Evolutionary conservation across 2,113 vertebrate genomes (phyloP), one percentile per base, ranked within the genome.

Genomic region (Catharus minimus): DNA sequence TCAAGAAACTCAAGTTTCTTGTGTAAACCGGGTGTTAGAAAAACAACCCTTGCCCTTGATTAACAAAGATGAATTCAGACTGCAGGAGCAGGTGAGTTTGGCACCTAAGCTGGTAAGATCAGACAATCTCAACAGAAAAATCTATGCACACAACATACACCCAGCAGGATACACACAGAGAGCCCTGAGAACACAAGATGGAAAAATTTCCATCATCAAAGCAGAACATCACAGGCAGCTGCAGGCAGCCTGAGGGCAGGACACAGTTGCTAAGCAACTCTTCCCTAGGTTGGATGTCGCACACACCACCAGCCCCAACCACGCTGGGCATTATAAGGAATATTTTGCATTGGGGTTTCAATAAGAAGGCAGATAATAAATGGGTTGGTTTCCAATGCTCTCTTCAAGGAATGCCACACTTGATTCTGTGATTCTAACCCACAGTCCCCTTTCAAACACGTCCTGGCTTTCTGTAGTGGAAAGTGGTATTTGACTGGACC

Each of bases 181-280:
- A 93, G 71, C 77, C 95, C 82, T 44, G 81, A 77, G 88, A 95
- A 95, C 89, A 94, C 64, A 90, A 96, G 96, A 94, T 73, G 82
- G 92, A 94, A 95, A 95, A 94, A 93, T 93, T 93, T 82, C 93
- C 86, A 94, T 95, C 93, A 94, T 95, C 94, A 96, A 96, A 96
- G 94, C 86, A 92, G 78, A 94, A 91, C 92, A 93, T 89, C 89
- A 94, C 81, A 94, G 92, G 78, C 85, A 77, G 94, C 93, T 92
- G 78, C 68, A 10, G 79, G 88, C 94, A 95, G 91, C 96, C 93
- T 61, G 88, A 95, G 94, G 96, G 96, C 94, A 95, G 94, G 95
- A 96, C 92, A 86, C 74, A 38, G 96, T 97, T 97, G 96, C 96
- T 93, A 95, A 92, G 96, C 96, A 96, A 96, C 95, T 77, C 77